Evolutionary conservation across 2,113 vertebrate genomes (phyloP), one percentile per base, ranked within the genome.

Genomic region (Catharus bicknelli): DNA sequence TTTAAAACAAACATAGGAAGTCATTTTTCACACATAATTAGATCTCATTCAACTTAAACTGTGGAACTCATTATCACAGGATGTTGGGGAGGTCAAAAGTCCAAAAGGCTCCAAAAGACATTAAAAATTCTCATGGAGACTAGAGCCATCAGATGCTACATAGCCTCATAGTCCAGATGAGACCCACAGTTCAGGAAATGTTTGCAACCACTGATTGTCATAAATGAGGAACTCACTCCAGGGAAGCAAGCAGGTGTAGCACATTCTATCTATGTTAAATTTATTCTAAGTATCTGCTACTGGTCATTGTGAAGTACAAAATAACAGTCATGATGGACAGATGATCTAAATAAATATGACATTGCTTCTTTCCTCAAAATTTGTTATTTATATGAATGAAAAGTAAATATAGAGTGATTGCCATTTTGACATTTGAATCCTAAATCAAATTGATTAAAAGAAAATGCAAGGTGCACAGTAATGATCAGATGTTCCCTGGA

Each of bases 1-100:
- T 69, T 83, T 93, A 81, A 95, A 91, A 70, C 64, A 90, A 95
- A 88, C 64, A 84, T 50, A 94, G 87, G 93, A 95, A 95, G 84
- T 73, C 0, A 79, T 95, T 94, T 96, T 95, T 94, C 70, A 79
- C 78, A 94, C 74, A 58, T 79, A 95, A 90, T 87, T 93, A 80
- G 70, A 83, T 85, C 54, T 62, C 50, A 50, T 42, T 80, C 42
- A 87, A 82, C 93, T 94, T 76, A 91, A 92, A 87, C 76, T 62
- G 50, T 79, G 50, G 62, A 76, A 83, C 54, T 66, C 54, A 58
- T 91, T 76, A 89, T 54, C 62, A 73, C 82, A 82, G 87, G 87
- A 87, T 79, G 69, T 38, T 91, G 61, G 32, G 19, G 40, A 94
- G 81, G 91, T 90, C 84, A 92, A 63, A 86, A 94, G 93, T 84